A percentile compares a stretch with the other conserved stretches of the same genome.
Conservation (phyloP, 2,888 invertebrate species). For the Athalia circularis region DNA sequence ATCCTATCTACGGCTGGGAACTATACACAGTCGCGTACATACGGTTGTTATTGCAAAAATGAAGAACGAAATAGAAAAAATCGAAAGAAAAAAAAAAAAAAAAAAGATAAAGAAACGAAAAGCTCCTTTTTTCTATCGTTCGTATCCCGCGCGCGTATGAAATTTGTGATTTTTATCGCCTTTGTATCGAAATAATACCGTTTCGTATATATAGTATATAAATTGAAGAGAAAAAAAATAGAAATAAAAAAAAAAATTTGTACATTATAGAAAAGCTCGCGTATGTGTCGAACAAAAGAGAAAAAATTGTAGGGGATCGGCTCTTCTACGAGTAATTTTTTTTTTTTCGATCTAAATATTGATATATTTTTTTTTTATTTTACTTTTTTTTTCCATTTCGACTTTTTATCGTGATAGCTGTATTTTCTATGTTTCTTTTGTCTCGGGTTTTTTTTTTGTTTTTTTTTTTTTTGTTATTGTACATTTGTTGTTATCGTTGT, state of each 20-base stretch:
- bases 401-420: background rate
- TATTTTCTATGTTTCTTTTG: background rate
- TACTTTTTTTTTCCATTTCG: slow-evolving; percentile 51
- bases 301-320: background rate
- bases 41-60: too few relatives aligned
- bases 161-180: too few relatives aligned
- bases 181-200: background rate
- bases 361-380: too few relatives aligned
- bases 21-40: too few relatives aligned
- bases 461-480: background rate
- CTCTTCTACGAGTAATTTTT: background rate
- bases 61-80: too few relatives aligned
- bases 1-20: too few relatives aligned
- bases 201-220: background rate
- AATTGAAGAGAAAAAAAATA: background rate
- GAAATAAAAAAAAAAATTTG: background rate
- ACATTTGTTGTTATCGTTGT: background rate
- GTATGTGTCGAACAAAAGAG: too few relatives aligned
- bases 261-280: background rate
- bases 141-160: too few relatives aligned
- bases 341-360: slow-evolving; percentile 16
- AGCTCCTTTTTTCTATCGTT: too few relatives aligned
- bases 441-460: background rate
- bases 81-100: too few relatives aligned
- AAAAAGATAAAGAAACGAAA: too few relatives aligned